Percentiles rank a stretch among this genome's conserved stretches.
phyloP scores from a whole-genome alignment of 1,140 invertebrate species.

The Pristionchus pacificus region DNA sequence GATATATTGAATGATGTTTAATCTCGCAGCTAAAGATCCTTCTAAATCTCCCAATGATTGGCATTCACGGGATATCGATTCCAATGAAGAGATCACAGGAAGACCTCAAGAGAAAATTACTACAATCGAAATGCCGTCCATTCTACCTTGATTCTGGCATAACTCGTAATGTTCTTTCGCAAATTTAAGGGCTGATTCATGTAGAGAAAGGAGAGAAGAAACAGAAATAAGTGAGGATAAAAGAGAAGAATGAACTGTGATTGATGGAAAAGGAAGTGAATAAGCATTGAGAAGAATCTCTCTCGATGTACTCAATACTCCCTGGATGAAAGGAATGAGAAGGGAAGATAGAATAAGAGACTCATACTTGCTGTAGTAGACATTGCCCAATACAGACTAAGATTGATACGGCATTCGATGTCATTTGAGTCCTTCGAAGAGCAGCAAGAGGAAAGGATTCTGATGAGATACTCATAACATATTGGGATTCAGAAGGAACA shows the following conservation, averaged over 20 bases:
- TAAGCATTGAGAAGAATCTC: not conserved
- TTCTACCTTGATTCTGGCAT: no score
- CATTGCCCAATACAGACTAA: not conserved
- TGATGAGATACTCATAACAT: no score
- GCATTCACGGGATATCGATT: not conserved
- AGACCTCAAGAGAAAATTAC: no score
- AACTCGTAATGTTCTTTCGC: not conserved
- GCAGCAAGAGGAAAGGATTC: not conserved
- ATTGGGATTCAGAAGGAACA: not conserved
- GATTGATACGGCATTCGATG: not conserved
- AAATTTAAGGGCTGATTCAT: not conserved
- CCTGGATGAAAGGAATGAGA: conserved; percentile 10
- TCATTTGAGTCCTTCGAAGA: not conserved
- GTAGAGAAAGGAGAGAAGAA: not conserved
- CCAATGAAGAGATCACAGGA: no score
- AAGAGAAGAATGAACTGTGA: not conserved
- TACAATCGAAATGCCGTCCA: no score
- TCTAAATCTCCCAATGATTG: not conserved
- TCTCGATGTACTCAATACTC: no score
- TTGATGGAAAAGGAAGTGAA: not conserved
- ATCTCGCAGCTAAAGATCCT: not conserved
- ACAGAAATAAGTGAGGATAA: not conserved
- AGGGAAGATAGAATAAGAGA: not conserved
- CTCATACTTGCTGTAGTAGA: not conserved
- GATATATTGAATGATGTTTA: not conserved